Conservation (phyloP, 2,113 vertebrate genomes). For the Carassius auratus region DNA sequence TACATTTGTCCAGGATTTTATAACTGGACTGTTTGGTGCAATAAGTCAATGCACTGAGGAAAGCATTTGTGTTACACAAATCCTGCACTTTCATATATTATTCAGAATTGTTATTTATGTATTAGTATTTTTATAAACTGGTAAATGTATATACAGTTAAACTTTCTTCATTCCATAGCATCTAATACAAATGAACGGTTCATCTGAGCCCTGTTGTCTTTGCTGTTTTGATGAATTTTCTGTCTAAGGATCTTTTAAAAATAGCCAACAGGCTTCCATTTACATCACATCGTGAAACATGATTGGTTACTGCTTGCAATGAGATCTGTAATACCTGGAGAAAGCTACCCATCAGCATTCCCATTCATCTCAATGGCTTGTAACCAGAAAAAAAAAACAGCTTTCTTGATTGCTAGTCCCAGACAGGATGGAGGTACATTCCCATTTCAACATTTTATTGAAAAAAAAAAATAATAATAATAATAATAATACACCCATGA, state of each 20-base stretch:
- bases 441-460: neutral
- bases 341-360: neutral
- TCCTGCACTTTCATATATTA: neutral
- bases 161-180: neutral
- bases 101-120: neutral
- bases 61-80: neutral
- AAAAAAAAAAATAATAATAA: neutral
- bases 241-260: neutral
- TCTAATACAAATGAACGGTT: neutral
- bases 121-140: neutral
- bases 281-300: neutral
- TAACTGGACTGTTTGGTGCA: neutral
- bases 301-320: neutral
- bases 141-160: constrained; percentile 9
- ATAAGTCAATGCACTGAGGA: neutral
- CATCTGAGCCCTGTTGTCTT: neutral
- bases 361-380: neutral
- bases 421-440: neutral
- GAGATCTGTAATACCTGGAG: neutral
- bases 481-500: neutral
- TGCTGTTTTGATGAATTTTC: neutral
- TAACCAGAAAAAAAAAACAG: neutral
- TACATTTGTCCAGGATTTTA: neutral
- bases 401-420: neutral
- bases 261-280: neutral